Evolutionary conservation across 2,113 vertebrate genomes (phyloP).

Genomic region (Orthonyx spaldingii): DNA sequence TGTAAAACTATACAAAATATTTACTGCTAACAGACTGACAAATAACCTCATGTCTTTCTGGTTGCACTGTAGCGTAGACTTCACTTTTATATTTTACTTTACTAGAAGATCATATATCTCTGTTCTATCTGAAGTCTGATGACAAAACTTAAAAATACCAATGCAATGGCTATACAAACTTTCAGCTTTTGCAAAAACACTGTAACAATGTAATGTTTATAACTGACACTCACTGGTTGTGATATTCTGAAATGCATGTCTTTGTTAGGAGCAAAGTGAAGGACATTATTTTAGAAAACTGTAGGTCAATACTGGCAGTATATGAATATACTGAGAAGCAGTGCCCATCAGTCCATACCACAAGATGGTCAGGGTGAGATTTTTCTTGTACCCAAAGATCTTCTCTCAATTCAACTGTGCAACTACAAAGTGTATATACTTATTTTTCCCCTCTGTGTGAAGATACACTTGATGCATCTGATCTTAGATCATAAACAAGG

Average conservation of each 20-base stretch:
- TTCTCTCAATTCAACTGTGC: background rate
- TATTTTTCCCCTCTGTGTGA: background rate
- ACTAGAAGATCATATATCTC: background rate
- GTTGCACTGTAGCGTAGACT: background rate
- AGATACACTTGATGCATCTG: background rate
- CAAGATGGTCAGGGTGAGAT: background rate
- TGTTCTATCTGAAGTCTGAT: background rate
- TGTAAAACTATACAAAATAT: constrained; percentile 24
- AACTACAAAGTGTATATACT: background rate
- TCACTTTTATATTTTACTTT: background rate
- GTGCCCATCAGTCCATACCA: background rate
- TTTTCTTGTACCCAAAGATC: background rate
- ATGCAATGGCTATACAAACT: background rate
- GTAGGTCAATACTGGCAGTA: background rate
- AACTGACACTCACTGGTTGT: background rate
- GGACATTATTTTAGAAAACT: background rate
- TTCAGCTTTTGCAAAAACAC: background rate
- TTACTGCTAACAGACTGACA: constrained; percentile 11
- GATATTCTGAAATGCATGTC: background rate
- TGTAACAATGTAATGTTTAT: rapidly evolving
- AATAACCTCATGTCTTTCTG: background rate
- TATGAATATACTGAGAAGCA: background rate
- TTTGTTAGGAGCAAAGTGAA: background rate
- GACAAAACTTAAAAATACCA: background rate
- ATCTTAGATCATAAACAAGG: background rate